These are phyloP conservation scores for Melolontha melolontha DNA, from an alignment of 2,888 invertebrate genomes.

Conservation along the genomic window DNA sequence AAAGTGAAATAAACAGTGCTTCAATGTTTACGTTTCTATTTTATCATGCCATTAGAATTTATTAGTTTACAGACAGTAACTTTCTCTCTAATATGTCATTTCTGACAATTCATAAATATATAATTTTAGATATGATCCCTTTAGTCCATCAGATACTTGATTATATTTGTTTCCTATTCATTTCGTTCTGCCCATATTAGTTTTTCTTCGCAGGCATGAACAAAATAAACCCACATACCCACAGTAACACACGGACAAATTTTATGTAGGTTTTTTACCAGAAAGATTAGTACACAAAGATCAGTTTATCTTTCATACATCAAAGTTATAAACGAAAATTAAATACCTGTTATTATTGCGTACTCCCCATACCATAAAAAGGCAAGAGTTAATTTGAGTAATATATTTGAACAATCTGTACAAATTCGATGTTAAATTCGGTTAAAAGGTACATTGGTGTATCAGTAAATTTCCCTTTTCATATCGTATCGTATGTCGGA, in stretches of 20 bases:
- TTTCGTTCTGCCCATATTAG: conserved; percentile 25
- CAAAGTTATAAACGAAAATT: conserved; percentile 29
- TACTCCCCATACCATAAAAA: conserved; percentile 21
- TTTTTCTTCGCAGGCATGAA: not conserved
- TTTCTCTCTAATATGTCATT: conserved; percentile 2
- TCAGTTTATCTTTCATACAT: conserved; percentile 23
- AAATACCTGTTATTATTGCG: conserved; percentile 16
- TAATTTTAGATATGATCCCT: conserved; percentile 11
- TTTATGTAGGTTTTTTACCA: conserved; percentile 6
- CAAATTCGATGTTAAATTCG: conserved; percentile 12
- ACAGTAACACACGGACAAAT: not conserved
- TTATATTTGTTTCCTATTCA: conserved; percentile 12
- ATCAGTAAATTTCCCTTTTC: not conserved
- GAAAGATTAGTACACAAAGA: not conserved
- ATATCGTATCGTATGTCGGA: too few species aligned
- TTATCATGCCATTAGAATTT: not conserved
- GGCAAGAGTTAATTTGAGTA: conserved; percentile 24
- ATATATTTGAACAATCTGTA: not conserved
- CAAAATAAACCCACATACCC: conserved; percentile 10
- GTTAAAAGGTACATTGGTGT: conserved; percentile 5
- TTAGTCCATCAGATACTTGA: not conserved
- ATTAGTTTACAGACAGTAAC: conserved; percentile 3
- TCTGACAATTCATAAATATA: not conserved
- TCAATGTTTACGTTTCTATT: too few species aligned
- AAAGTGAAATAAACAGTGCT: too few species aligned